Percentiles rank a stretch among this genome's conserved stretches.
Conservation (phyloP, 92 coral and sea anemone genomes). For the Phenganax marumi region DNA sequence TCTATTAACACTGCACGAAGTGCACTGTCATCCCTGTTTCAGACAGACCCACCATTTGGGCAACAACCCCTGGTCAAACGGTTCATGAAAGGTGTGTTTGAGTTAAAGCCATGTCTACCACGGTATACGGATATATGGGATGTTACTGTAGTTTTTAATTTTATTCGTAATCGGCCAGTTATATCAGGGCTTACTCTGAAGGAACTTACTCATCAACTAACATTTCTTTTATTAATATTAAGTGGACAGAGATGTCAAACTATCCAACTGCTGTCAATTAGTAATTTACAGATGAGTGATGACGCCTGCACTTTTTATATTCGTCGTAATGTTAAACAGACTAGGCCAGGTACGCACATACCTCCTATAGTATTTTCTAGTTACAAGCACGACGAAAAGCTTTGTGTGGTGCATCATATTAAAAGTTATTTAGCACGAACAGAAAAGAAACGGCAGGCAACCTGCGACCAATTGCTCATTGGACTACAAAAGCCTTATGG, state of each 20-base stretch:
- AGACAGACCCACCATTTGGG: conserved; percentile 45
- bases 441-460: not conserved
- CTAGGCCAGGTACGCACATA: conserved; percentile 46
- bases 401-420: not conserved
- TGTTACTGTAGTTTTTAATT: too few relatives aligned
- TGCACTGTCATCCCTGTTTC: conserved; percentile 47
- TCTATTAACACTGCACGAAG: conserved; percentile 55
- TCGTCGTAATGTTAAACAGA: conserved; percentile 41
- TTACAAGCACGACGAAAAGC: conserved; percentile 17
- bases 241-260: too few relatives aligned
- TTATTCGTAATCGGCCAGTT: conserved; percentile 31
- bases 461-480: conserved; percentile 32
- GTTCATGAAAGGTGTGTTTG: too few relatives aligned
- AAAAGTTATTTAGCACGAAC: not conserved
- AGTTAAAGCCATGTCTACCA: too few relatives aligned
- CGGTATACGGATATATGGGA: too few relatives aligned
- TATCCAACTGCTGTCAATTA: too few relatives aligned
- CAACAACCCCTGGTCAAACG: too few relatives aligned
- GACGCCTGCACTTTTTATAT: conserved; percentile 36
- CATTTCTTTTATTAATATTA: too few relatives aligned
- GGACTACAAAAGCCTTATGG: conserved; percentile 20
- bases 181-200: conserved; percentile 23
- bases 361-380: conserved; percentile 17
- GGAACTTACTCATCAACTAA: too few relatives aligned
- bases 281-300: conserved; percentile 23